Base-by-base conservation (phyloP, 2,113 vertebrate genomes). In the Paralichthys olivaceus region DNA sequence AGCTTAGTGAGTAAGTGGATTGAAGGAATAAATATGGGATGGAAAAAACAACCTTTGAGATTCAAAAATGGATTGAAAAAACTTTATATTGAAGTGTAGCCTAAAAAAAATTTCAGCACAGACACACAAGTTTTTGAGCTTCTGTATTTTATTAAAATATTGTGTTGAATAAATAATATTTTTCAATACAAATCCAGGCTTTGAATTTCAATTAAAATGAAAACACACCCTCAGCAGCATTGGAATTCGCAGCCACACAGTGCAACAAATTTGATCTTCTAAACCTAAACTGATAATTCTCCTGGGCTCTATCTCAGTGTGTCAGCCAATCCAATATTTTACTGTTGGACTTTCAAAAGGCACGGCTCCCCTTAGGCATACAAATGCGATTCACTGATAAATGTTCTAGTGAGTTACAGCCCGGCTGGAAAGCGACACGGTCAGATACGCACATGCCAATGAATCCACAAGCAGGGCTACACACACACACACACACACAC, bases 361-460 rank as follows among this genome's bases (percentile, higher is more conserved):
- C 85, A 69, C 11, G 19, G 75, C 72, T 84, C 77, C 79, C 83
- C 68, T 83, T 53, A 67, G 85, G 85, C 86, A 74, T 87, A 83
- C 79, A 80, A 87, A 90, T 90, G 74, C 1, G 67, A 86, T 89
- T 81, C 81, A 62, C 83, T 72, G 85, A 90, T 89, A 89, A 84
- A 86, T 72, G 77, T 69, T 69, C 43, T 29, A 28, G 75, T 75
- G 84, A 89, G 82, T 86, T 88, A 83, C 72, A 62, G 63, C 59
- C 51, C 22, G 12, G 67, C 70, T 86, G 76, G 70, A 81, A 84
- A 70, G 79, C 23, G 47, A 75, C 79, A 59, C 47, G 37, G 77
- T 53, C 64, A 69, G 77, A 88, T 72, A 63, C 69, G 71, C 47
- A 73, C 79, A 80, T 81, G 84, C 62, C 79, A 76, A 73, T 81